These are phyloP conservation scores for Lanius collurio DNA, from an alignment of 2,113 vertebrate species.

Conservation along the genomic window DNA sequence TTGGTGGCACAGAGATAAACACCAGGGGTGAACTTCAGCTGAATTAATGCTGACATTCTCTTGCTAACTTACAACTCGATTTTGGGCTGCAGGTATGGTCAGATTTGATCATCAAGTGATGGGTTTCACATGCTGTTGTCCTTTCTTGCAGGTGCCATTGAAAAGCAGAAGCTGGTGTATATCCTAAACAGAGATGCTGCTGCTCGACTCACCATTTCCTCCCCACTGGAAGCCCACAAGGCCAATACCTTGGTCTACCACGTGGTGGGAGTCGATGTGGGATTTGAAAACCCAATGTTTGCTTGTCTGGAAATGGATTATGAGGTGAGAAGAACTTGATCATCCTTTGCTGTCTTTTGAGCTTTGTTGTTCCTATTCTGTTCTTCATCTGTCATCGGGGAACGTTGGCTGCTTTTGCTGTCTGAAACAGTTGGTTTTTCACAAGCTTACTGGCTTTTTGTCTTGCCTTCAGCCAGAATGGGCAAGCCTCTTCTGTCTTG, in stretches of 20 bases:
- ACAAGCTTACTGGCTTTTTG: neutral
- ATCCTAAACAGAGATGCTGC: slow-evolving; percentile 98
- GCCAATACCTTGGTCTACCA: slow-evolving; percentile 98
- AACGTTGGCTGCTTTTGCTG: neutral
- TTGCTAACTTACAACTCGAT: rapidly evolving
- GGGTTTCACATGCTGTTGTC: neutral
- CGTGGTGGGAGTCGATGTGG: slow-evolving; percentile 96
- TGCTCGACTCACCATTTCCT: slow-evolving; percentile 96
- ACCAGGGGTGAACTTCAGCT: neutral
- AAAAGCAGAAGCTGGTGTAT: slow-evolving; percentile 98
- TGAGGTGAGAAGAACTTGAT: slow-evolving; percentile 77
- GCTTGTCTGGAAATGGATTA: slow-evolving; percentile 99
- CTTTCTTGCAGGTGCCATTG: slow-evolving; percentile 85
- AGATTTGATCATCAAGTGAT: neutral
- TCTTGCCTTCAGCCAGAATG: neutral
- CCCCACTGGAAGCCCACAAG: slow-evolving; percentile 95
- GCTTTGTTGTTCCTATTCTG: neutral
- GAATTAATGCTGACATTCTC: rapidly evolving
- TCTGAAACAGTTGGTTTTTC: neutral
- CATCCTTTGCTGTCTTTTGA: neutral
- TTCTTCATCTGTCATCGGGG: neutral
- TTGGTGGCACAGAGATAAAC: neutral
- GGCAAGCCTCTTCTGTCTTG: neutral
- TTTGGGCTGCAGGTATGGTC: neutral
- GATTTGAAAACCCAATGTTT: slow-evolving; percentile 99